Percentiles rank a stretch among this genome's conserved stretches.
Evolutionary conservation across 2,888 invertebrate species (phyloP).

Genomic region (Holacanthella duospinosa): DNA sequence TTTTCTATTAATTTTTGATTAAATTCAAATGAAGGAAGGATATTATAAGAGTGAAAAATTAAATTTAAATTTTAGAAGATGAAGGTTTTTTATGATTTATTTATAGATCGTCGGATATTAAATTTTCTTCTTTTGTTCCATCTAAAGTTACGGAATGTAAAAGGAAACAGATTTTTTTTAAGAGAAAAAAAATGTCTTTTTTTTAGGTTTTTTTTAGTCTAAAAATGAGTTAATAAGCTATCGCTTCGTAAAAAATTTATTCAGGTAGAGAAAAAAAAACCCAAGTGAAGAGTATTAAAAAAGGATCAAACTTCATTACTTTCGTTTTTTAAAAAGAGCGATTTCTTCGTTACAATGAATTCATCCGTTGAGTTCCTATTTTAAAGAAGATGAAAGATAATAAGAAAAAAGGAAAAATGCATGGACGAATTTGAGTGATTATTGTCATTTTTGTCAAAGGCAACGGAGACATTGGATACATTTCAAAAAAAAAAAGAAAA

Average conservation of each 20-base stretch:
- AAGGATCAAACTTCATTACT: neutral
- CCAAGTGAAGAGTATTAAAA: neutral
- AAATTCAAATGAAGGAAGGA: neutral
- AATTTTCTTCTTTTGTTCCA: neutral
- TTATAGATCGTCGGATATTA: neutral
- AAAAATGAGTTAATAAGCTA: neutral
- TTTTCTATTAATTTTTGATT: neutral
- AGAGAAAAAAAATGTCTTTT: neutral
- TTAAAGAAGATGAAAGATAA: neutral
- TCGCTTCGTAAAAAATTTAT: too few species aligned
- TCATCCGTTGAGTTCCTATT: neutral
- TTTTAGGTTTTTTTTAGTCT: too few species aligned
- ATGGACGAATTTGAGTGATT: neutral
- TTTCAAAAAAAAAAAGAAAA: neutral
- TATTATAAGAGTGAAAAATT: neutral
- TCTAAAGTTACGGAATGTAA: neutral
- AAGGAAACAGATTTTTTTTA: neutral
- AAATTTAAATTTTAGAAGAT: neutral
- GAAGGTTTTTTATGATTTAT: neutral
- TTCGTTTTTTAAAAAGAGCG: neutral
- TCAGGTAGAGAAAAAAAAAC: too few species aligned
- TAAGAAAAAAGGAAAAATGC: neutral
- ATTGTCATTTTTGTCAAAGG: too few species aligned
- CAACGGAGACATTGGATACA: neutral
- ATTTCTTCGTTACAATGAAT: too few species aligned